phyloP scores from a whole-genome alignment of 2,113 vertebrate genomes.

The Thalassoma bifasciatum region DNA sequence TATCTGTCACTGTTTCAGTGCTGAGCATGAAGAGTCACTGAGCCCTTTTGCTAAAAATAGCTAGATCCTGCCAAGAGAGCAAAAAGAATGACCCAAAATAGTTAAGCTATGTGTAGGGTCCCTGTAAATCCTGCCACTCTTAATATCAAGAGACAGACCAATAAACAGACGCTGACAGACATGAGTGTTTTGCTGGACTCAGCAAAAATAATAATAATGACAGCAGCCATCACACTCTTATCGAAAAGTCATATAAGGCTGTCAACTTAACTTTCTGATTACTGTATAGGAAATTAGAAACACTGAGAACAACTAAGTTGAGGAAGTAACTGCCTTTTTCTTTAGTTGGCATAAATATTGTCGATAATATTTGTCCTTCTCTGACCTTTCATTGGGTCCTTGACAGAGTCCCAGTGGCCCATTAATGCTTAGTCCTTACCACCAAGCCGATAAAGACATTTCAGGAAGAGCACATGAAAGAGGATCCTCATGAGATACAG shows the following conservation, averaged over 20 bases:
- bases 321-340: constrained; percentile 5
- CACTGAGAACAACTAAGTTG: neutral
- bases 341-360: neutral
- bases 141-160: neutral
- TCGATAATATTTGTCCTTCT: neutral
- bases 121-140: neutral
- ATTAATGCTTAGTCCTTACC: constrained; percentile 38
- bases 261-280: neutral
- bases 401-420: constrained; percentile 10
- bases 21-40: neutral
- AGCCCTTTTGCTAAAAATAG: neutral
- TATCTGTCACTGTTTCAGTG: neutral
- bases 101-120: neutral
- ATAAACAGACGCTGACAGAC: neutral
- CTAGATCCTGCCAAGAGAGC: neutral
- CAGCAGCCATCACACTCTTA: no score
- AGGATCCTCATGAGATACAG: constrained; percentile 42
- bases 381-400: constrained; percentile 1
- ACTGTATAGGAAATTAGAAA: constrained; percentile 11
- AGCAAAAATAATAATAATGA: no score
- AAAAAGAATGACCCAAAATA: neutral
- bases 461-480: constrained; percentile 50
- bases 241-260: no score
- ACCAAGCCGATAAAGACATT: constrained; percentile 13
- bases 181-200: no score